Conservation (phyloP, 2,113 vertebrate genomes). For the Lathamus discolor region DNA sequence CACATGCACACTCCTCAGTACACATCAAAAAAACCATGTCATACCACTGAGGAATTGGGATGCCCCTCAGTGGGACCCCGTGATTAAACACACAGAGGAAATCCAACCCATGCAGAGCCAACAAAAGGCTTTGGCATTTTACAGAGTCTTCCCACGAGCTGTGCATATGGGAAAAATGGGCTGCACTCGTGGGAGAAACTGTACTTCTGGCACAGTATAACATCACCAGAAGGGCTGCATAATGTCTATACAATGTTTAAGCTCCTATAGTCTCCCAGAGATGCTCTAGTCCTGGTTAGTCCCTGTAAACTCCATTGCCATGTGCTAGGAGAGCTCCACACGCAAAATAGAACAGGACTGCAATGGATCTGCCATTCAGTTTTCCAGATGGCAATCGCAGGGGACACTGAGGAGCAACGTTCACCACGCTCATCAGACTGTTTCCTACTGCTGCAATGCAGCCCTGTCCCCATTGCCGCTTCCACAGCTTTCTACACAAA, state of each 20-base stretch:
- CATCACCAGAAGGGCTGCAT: accelerated
- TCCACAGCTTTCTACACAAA: background rate
- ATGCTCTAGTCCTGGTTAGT: background rate
- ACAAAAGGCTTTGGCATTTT: background rate
- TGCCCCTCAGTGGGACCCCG: background rate
- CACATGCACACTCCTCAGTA: background rate
- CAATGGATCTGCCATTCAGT: background rate
- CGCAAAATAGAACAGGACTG: background rate
- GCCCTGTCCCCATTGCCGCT: background rate
- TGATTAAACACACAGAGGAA: background rate
- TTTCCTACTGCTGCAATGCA: background rate
- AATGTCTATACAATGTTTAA: background rate
- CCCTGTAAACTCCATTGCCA: background rate
- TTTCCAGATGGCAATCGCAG: background rate
- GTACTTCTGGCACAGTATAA: background rate
- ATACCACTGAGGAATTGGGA: background rate
- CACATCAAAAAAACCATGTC: background rate
- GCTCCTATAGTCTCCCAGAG: background rate
- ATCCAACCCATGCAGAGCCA: background rate
- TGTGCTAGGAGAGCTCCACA: background rate
- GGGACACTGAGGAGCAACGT: background rate
- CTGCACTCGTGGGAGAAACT: background rate
- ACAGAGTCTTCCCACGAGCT: background rate
- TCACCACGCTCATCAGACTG: background rate
- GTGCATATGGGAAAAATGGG: background rate